Base-by-base conservation (phyloP, 2,888 invertebrate species). In the Anorthoa munda region DNA sequence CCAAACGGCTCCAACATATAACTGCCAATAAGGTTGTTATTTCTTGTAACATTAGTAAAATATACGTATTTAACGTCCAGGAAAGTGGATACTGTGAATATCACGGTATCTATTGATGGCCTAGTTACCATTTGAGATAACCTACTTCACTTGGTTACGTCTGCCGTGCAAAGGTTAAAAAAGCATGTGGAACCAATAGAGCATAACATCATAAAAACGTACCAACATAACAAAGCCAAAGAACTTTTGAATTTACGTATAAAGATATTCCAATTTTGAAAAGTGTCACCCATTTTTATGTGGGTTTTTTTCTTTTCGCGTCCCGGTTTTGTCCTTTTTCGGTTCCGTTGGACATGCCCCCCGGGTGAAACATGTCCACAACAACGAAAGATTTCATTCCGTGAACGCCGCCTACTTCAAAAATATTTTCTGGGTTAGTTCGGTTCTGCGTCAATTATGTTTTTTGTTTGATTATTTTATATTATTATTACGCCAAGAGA, bases 351-450 rank as follows among this genome's bases (percentile, higher is more conserved):
- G 66, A 66, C 26, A 61, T 18, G 61, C 82, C 61, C 82, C 61
- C 26, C 31, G 26, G 71, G 82, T 61, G 15, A 68, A 65, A 81
- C 67, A 84, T 71, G 58, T 65, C 55, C 45, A 56, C 26, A 66
- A 56, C 53, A 85, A 75, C 50, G 67, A 75, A 84, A 84, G 65
- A 82, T 81, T 76, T 59, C 21, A 66, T 26, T 17, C 67, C 4
- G 50, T 63, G 61, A 68, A 61, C 39, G 55, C 31, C 39, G 46
- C 21, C 9, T 66, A 39, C 26, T 70, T 70, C 23, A 46, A 12
- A 50, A 50, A 67, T 74, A 60, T 75, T 67, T 53, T 60, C 21
- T 18, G 46, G 17, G 15, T 45, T 59, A 46, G 26, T 63, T 72
- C 18, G 11, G 51, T n/a, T 46, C 23, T 55, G 39, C 26, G 45